Base-by-base conservation (phyloP, 1,140 invertebrate genomes). In the Elymnias hypermnestra region DNA sequence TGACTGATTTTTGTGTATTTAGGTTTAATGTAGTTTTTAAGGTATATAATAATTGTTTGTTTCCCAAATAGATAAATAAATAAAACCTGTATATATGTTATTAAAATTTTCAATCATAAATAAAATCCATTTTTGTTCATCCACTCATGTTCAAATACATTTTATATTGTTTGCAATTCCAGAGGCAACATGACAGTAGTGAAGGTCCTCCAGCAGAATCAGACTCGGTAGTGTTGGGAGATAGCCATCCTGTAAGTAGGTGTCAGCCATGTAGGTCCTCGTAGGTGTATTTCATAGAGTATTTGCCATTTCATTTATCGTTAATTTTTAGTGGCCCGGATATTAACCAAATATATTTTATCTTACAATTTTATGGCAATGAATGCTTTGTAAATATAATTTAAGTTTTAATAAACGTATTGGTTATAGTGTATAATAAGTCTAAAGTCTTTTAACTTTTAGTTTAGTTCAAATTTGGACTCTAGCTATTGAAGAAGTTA, bases 121-220 rank as follows among this genome's bases (percentile, higher is more conserved):
- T n/a, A n/a, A n/a, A n/a, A n/a, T n/a, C n/a, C n/a, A n/a, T n/a
- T n/a, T n/a, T n/a, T n/a, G 19, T 21, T 21, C 19, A 21, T 21
- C 6, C 19, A 3, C 6, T 21, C 3, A 21, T 21, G 19, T 21
- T 26, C 25, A 26, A 9, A 3, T 22, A 22, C 2, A 6, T 6
- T 28, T 28, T 14, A 31, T 31, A 31, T 13, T 12, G 4, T 12
- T 68, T 39, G 12, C 9, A 21, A 25, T 59, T 89, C 88, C 83
- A 92, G 91, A 87, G 90, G 61, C 86, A 91, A 63, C 89, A 92
- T 60, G 91, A 91, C 53, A 90, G 84, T 67, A 89, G 88, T 46
- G 88, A 90, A 72, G 86, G 90, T 23, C 85, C 87, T 8, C 79
- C 85, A 13, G 79, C 75, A n/a, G 88, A 90, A 28, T 87, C 88